A percentile compares a stretch with the other conserved stretches of the same genome.
Conservation (phyloP, 1,140 invertebrate species). For the Propsilocerus akamusi region DNA sequence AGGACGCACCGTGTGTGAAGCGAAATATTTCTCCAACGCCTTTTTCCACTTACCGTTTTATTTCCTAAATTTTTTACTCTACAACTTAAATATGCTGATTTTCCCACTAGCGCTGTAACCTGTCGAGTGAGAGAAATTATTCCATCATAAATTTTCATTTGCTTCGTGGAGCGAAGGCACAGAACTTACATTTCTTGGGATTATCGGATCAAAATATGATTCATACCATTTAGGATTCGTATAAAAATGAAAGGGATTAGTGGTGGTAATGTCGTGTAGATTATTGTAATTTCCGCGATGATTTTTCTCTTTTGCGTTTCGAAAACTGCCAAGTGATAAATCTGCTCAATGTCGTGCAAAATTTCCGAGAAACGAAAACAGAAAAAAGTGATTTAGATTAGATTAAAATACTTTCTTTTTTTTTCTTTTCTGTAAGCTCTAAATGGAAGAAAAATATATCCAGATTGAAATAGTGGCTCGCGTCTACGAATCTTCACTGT, state of each 20-base stretch:
- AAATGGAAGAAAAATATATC: not conserved
- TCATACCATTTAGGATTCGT: not conserved
- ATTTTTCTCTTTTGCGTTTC: not conserved
- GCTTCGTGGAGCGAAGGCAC: no score
- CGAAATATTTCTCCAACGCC: not conserved
- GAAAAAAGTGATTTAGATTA: not conserved
- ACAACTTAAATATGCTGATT: slow-evolving; percentile 67
- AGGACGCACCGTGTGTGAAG: not conserved
- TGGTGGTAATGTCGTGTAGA: slow-evolving; percentile 4
- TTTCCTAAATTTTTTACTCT: slow-evolving; percentile 72
- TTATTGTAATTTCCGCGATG: slow-evolving; percentile 3
- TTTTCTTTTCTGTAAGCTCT: not conserved
- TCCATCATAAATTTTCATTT: no score
- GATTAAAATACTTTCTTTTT: not conserved
- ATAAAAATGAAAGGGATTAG: not conserved
- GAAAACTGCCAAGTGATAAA: not conserved
- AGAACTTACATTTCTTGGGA: slow-evolving; percentile 50
- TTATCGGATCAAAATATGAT: slow-evolving; percentile 13
- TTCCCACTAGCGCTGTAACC: slow-evolving; percentile 69
- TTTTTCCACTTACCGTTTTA: slow-evolving; percentile 52
- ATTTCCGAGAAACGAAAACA: not conserved
- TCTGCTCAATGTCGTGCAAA: not conserved
- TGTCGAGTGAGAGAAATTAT: not conserved
- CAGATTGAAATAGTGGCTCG: not conserved
- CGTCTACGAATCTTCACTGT: not conserved